phyloP scores from a whole-genome alignment of 2,888 invertebrate genomes.

The Morpho achilles region DNA sequence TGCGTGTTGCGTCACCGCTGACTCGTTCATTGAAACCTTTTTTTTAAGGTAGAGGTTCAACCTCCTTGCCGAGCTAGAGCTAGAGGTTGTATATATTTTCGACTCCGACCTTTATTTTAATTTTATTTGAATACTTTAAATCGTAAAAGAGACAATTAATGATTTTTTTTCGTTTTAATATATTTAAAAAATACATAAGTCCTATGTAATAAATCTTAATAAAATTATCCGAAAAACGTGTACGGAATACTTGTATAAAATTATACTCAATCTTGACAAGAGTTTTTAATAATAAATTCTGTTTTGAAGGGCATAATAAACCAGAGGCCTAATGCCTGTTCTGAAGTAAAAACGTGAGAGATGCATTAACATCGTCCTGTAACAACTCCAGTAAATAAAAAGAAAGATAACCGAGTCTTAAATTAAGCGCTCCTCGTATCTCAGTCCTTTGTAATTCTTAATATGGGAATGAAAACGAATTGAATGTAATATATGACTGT shows the following conservation, averaged over 20 bases:
- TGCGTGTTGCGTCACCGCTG: no score
- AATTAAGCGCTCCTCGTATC: conserved; percentile 23
- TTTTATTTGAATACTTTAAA: no score
- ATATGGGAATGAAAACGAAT: conserved; percentile 23
- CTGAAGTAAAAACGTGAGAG: conserved; percentile 31
- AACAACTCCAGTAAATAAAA: conserved; percentile 25
- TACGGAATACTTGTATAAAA: no score
- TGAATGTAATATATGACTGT: conserved; percentile 12
- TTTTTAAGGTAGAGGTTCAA: no score
- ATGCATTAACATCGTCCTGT: conserved; percentile 32
- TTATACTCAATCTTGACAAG: background rate
- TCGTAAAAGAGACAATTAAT: no score
- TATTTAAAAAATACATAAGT: no score
- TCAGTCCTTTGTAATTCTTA: conserved; percentile 25
- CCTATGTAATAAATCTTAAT: no score
- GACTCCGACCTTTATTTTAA: no score
- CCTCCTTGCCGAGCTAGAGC: no score
- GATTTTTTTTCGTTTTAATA: no score
- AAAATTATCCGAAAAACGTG: background rate
- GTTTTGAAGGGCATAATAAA: conserved; percentile 31
- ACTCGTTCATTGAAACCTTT: no score
- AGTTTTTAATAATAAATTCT: conserved; percentile 33
- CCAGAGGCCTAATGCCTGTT: conserved; percentile 29
- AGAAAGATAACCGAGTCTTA: conserved; percentile 17
- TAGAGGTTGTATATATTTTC: no score